Evolutionary conservation across 2,888 invertebrate species (phyloP).

Genomic region (Lacanobia wlatinum): DNA sequence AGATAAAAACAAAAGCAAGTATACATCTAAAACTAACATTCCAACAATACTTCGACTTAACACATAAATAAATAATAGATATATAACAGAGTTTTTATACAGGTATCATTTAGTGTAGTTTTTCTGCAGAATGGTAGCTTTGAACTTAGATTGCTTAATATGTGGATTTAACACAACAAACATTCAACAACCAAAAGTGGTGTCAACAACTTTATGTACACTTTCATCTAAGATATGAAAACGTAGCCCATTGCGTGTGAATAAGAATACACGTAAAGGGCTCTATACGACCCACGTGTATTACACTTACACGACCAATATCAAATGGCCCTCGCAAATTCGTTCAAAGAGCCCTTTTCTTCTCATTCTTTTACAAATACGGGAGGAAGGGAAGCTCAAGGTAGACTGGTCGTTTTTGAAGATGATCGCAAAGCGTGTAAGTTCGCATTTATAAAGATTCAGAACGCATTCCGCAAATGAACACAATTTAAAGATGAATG

Average conservation of each 20-base stretch:
- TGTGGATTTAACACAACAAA: too few relatives aligned
- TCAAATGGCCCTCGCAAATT: slow-evolving; percentile 72
- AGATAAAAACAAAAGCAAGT: too few relatives aligned
- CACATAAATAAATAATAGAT: too few relatives aligned
- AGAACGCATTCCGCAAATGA: slow-evolving; percentile 87
- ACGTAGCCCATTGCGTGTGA: slow-evolving; percentile 80
- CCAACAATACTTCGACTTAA: too few relatives aligned
- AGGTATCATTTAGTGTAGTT: too few relatives aligned
- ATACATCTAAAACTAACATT: too few relatives aligned
- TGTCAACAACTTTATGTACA: slow-evolving; percentile 66
- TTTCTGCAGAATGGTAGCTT: too few relatives aligned
- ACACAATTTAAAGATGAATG: slow-evolving; percentile 89
- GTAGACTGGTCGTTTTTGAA: slow-evolving; percentile 69
- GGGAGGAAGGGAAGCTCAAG: slow-evolving; percentile 66
- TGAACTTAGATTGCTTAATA: too few relatives aligned
- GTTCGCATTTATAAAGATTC: slow-evolving; percentile 88
- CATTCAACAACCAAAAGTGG: too few relatives aligned
- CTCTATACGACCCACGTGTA: slow-evolving; percentile 75
- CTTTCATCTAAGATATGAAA: slow-evolving; percentile 68
- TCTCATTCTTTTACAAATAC: slow-evolving; percentile 55
- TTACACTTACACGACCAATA: slow-evolving; percentile 74
- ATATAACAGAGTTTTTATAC: too few relatives aligned
- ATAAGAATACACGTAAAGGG: slow-evolving; percentile 83
- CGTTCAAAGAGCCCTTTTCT: slow-evolving; percentile 54
- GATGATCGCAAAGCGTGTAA: slow-evolving; percentile 76